phyloP scores from a whole-genome alignment of 2,797 vertebrate genomes.

The Anabas testudineus region DNA sequence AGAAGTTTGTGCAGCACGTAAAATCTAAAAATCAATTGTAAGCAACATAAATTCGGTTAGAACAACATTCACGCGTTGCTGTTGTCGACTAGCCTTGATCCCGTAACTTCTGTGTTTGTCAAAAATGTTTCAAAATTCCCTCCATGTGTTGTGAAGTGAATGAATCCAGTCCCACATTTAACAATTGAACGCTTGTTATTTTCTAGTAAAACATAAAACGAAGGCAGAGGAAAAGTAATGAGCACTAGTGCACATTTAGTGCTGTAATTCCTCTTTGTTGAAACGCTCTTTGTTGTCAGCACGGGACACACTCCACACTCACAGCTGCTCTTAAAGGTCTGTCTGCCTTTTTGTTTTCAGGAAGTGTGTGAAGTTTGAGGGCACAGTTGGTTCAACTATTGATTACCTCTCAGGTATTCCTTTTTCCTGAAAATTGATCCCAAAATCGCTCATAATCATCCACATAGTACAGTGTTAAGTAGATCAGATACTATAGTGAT shows the following conservation, averaged over 20 bases:
- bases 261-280: constrained; percentile 50
- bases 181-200: constrained; percentile 24
- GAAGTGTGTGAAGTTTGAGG: constrained; percentile 68
- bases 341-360: constrained; percentile 62
- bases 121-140: background rate
- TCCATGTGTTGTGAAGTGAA: background rate
- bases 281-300: constrained; percentile 61
- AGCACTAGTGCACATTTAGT: constrained; percentile 24
- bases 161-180: background rate
- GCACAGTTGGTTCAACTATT: constrained; percentile 71
- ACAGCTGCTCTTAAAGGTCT: constrained; percentile 66
- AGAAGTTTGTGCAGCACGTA: background rate
- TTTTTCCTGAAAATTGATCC: constrained; percentile 72
- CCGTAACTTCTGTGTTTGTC: background rate
- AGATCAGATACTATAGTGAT: constrained; percentile 54
- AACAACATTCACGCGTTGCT: background rate
- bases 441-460: constrained; percentile 72
- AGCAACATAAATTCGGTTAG: background rate
- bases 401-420: constrained; percentile 76
- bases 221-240: constrained; percentile 6
- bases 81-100: background rate
- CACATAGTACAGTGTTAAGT: constrained; percentile 64
- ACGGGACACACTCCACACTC: constrained; percentile 45
- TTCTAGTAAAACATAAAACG: background rate
- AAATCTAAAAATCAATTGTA: background rate